Evolutionary conservation across 2,797 vertebrate genomes (phyloP), one percentile per base, ranked within the genome.

Genomic region (Acestrorhynchus altus): DNA sequence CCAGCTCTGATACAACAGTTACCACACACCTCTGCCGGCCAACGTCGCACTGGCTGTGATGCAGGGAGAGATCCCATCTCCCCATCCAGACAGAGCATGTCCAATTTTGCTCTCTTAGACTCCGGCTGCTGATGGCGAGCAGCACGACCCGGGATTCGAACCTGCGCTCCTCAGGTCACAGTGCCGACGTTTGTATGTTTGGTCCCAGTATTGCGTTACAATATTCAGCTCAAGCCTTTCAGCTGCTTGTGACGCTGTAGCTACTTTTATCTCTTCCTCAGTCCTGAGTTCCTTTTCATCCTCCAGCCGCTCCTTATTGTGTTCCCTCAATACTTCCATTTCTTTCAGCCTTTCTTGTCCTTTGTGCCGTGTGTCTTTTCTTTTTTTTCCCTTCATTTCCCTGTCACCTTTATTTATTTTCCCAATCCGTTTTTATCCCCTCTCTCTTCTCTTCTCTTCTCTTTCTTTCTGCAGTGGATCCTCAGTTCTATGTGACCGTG

Each of bases 401-500:
- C n/a, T 49, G 49, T 52, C 42, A 20, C 40, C 56, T 80, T 69
- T 72, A 73, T 79, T 76, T 35, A 40, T 67, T 70, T 35, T 46
- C 39, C 35, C 49, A 47, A 42, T 60, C 40, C 10, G 65, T 24
- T 60, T 35, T 77, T 28, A 61, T 42, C 60, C 64, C 72, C 79
- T 75, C 4, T 86, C 75, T 85, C 64, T 87, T 74, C 86, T 56
- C 44, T 24, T 86, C 76, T 88, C 82, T 73, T 90, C 73, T 90
- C 47, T 59, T 46, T 54, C 42, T 78, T 46, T 72, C 59, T 91
- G 78, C 89, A 95, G 94, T 94, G 87, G 94, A 95, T 88, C 94
- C 94, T 87, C 94, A 95, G 91, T 94, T 95, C 90, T 95, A 95
- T 83, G 94, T 95, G 88, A 95, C 94, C 54, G 92, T 95, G 89